Evolutionary conservation across 64 coral and sea anemone species (phyloP).

Genomic region (Orbicella faveolata): DNA sequence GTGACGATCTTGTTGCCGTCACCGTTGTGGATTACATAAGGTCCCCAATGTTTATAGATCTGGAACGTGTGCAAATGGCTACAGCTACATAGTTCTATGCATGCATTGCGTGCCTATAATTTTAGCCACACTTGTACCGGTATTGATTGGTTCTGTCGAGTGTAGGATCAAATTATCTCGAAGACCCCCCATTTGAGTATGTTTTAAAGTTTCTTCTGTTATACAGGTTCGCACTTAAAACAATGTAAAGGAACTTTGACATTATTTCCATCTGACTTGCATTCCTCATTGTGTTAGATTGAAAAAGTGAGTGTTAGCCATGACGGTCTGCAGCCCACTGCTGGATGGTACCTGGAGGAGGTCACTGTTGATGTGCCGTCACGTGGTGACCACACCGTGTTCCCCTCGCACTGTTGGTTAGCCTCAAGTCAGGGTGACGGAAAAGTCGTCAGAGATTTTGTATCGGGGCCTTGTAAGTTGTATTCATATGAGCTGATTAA

Average conservation of each 20-base stretch:
- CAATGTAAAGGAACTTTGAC: neutral
- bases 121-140: no score
- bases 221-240: no score
- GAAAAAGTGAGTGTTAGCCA: slow-evolving; percentile 86
- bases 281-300: slow-evolving; percentile 47
- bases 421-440: slow-evolving; percentile 77
- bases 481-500: neutral
- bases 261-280: neutral
- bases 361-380: slow-evolving; percentile 87
- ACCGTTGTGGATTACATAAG: no score
- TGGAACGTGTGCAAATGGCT: no score
- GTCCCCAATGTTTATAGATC: no score
- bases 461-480: slow-evolving; percentile 56
- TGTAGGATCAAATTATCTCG: no score
- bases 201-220: no score
- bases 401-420: slow-evolving; percentile 86
- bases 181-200: no score
- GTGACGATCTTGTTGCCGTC: no score
- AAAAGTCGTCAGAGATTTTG: slow-evolving; percentile 74
- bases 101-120: no score
- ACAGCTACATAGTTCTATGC: no score
- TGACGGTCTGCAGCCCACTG: slow-evolving; percentile 36
- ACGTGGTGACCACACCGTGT: slow-evolving; percentile 84
- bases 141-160: no score
- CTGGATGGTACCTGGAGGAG: slow-evolving; percentile 91